Conservation (phyloP, 2,888 invertebrate species). For the Thereva unica region DNA sequence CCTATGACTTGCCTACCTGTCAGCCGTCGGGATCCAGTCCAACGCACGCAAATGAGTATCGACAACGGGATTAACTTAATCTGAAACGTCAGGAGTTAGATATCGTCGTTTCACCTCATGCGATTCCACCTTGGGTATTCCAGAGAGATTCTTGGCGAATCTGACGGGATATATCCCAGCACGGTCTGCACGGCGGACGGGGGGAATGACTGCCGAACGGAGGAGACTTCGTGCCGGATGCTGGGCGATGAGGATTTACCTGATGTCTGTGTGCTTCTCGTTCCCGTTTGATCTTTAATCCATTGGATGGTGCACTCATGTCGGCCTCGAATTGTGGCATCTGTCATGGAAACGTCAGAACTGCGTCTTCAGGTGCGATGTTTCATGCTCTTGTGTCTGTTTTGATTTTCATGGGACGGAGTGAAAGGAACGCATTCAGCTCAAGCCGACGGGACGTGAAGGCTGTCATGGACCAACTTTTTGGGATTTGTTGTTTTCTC, state of each 20-base stretch:
- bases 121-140: slow-evolving; percentile 1
- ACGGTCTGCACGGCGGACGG: not conserved
- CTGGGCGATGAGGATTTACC: slow-evolving; percentile 7
- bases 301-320: slow-evolving; percentile 2
- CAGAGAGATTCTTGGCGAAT: not conserved
- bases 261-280: not conserved
- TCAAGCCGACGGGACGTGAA: no score
- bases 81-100: slow-evolving; percentile 22
- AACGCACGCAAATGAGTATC: slow-evolving; percentile 32
- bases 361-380: slow-evolving; percentile 8
- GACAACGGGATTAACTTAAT: slow-evolving; percentile 31
- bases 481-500: no score
- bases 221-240: not conserved
- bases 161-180: slow-evolving; percentile 2
- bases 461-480: no score
- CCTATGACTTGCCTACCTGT: slow-evolving; percentile 36
- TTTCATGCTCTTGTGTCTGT: slow-evolving; percentile 17
- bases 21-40: slow-evolving; percentile 13
- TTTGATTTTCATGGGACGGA: slow-evolving; percentile 2
- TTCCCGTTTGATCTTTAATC: not conserved
- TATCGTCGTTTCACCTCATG: slow-evolving; percentile 7
- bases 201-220: slow-evolving; percentile 7
- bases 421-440: slow-evolving; percentile 1
- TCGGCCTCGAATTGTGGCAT: not conserved
- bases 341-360: slow-evolving; percentile 6